phyloP scores from a whole-genome alignment of 1,140 invertebrate genomes.

The Pogonomyrmex californicus region DNA sequence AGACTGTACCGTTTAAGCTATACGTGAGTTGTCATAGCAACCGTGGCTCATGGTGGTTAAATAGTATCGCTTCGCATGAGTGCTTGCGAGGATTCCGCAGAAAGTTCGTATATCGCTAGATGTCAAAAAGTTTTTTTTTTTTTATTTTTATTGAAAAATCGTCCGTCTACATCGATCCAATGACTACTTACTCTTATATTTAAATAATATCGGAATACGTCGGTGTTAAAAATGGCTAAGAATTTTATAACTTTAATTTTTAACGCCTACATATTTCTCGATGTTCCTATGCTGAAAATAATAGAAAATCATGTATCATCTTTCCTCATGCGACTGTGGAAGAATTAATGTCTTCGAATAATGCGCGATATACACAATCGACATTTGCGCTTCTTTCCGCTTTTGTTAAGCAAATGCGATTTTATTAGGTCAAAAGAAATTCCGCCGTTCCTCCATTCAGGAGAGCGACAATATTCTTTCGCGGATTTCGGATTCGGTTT shows the following conservation, averaged over 20 bases:
- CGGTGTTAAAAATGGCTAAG: not conserved
- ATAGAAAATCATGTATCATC: not conserved
- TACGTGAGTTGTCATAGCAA: constrained; percentile 59
- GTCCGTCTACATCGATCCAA: not conserved
- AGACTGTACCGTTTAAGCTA: constrained; percentile 62
- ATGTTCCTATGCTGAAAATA: not conserved
- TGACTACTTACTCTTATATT: not conserved
- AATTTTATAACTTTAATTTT: constrained; percentile 5
- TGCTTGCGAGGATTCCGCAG: constrained; percentile 37
- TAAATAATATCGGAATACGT: not conserved
- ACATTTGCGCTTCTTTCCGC: constrained; percentile 18
- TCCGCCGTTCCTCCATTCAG: not conserved
- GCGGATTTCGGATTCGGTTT: constrained; percentile 43
- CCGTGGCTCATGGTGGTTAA: constrained; percentile 55
- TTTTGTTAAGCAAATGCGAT: constrained; percentile 54
- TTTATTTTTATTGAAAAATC: not conserved
- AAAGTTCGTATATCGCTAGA: constrained; percentile 30
- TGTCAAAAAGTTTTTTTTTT: constrained; percentile 49
- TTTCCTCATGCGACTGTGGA: not conserved
- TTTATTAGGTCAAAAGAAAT: constrained; percentile 30
- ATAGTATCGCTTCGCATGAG: constrained; percentile 56
- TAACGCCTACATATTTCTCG: not conserved
- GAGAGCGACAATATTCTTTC: constrained; percentile 27
- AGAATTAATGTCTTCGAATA: not conserved
- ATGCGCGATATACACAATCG: not conserved